Percentiles rank a stretch among this genome's conserved stretches.
Evolutionary conservation across 2,113 vertebrate genomes (phyloP).

Genomic region (Dinomys branickii): DNA sequence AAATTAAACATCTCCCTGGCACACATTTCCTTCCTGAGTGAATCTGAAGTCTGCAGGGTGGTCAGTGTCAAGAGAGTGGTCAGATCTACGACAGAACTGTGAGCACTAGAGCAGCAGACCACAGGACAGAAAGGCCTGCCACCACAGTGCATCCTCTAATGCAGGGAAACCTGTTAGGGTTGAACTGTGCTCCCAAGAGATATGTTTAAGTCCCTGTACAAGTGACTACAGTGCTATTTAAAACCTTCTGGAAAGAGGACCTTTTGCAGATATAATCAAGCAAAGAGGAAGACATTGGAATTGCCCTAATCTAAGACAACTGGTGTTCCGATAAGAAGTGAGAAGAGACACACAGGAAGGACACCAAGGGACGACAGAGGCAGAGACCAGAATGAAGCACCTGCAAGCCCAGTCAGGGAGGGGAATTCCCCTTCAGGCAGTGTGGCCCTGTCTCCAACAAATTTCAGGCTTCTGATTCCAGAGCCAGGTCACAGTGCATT

Average conservation of each 20-base stretch:
- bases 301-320: not conserved
- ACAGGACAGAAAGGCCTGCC: accelerated
- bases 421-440: accelerated
- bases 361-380: too few relatives aligned
- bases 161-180: not conserved
- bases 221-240: not conserved
- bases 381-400: not conserved
- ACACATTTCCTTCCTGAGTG: not conserved
- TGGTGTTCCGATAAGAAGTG: not conserved
- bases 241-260: not conserved
- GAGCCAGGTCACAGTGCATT: not conserved
- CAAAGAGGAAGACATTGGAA: not conserved
- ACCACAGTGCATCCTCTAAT: accelerated
- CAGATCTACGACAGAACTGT: too few relatives aligned
- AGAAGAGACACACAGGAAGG: not conserved
- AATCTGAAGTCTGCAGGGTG: too few relatives aligned
- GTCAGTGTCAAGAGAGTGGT: not conserved
- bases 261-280: not conserved
- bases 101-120: accelerated
- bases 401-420: not conserved
- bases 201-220: not conserved
- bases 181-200: not conserved
- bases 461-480: not conserved
- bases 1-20: not conserved
- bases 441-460: accelerated